Conservation (phyloP, 2,888 invertebrate species). For the Ophion obscuratus region DNA sequence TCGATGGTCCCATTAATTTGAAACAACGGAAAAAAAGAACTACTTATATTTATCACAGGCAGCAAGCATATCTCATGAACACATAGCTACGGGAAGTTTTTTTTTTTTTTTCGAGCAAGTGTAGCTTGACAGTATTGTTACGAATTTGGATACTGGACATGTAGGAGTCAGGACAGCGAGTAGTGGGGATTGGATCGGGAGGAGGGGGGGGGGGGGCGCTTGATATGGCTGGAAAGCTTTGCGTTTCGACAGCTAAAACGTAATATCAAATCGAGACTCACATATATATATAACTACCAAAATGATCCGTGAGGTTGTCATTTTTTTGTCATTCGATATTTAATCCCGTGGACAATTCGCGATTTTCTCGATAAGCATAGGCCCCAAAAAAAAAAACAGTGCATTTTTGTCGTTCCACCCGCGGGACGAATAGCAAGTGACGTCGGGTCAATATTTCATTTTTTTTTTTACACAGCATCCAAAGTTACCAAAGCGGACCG, state of each 20-base stretch:
- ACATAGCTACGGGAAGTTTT: conserved; percentile 76
- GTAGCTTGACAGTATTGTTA: conserved; percentile 64
- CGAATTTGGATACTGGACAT: conserved; percentile 37
- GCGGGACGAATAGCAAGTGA: conserved; percentile 22
- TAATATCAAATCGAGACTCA: conserved; percentile 64
- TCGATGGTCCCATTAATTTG: conserved; percentile 46
- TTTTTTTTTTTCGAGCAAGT: conserved; percentile 68
- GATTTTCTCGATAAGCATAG: conserved; percentile 28
- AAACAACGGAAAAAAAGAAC: conserved; percentile 36
- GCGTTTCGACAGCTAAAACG: conserved; percentile 65
- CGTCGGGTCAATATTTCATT: conserved; percentile 12
- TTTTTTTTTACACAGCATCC: conserved; percentile 17
- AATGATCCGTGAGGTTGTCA: conserved; percentile 55
- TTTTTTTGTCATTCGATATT: conserved; percentile 36
- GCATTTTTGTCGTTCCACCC: background rate
- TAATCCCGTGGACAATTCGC: conserved; percentile 29
- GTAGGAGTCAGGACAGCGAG: conserved; percentile 51
- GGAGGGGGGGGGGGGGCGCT: conserved; percentile 5
- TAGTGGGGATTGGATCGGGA: conserved; percentile 38
- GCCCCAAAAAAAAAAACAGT: background rate
- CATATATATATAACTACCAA: conserved; percentile 49
- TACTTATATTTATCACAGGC: conserved; percentile 74
- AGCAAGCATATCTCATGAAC: conserved; percentile 79
- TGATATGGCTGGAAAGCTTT: conserved; percentile 58
- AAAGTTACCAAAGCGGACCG: conserved; percentile 52